Base-by-base conservation (phyloP, 1,140 invertebrate genomes). In the Tetragnatha versicolor region DNA sequence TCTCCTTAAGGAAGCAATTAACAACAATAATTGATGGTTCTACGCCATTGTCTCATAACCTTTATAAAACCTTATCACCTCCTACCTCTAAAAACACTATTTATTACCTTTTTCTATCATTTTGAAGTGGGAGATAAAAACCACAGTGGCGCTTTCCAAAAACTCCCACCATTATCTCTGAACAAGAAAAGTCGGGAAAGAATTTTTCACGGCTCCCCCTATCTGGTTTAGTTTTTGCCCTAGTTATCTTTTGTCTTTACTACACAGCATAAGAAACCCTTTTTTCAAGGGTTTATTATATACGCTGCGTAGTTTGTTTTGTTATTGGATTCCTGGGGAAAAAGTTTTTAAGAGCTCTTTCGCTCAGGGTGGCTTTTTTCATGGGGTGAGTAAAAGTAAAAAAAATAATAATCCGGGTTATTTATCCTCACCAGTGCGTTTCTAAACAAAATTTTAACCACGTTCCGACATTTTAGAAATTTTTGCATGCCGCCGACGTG, bases 371-470 rank as follows among this genome's bases (percentile, higher is more conserved):
- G 22, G 20, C 29, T 5, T 61, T 61, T 20, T 61, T 61, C 29
- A 29, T 2, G 10, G n/a, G n/a, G 29, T 35, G 9, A 20, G 12
- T 61, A 2, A 55, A 12, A 5, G 0, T 29, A n/a, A 17, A 47
- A 22, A 37, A 17, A 68, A 9, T 31, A 47, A 31, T 22, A 25
- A 10, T 51, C 31, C n/a, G 20, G 25, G 31, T 69, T 69, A 69
- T 53, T 69, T 53, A 69, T 51, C 66, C 22, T 69, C 39, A 37
- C 17, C n/a, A n/a, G 37, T 53, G 9, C 33, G n/a, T 69, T 53
- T 47, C 33, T 69, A 53, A 69, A 69, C 66, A 69, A 53, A n/a
- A 69, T 69, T 69, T 69, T 53, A 55, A 69, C 66, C 66, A 69
- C 66, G 66, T 69, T 69, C 53, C 66, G 66, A 51, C 49, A 37